Conservation (phyloP, 1,140 invertebrate genomes). For the Anoplolepis gracilipes region DNA sequence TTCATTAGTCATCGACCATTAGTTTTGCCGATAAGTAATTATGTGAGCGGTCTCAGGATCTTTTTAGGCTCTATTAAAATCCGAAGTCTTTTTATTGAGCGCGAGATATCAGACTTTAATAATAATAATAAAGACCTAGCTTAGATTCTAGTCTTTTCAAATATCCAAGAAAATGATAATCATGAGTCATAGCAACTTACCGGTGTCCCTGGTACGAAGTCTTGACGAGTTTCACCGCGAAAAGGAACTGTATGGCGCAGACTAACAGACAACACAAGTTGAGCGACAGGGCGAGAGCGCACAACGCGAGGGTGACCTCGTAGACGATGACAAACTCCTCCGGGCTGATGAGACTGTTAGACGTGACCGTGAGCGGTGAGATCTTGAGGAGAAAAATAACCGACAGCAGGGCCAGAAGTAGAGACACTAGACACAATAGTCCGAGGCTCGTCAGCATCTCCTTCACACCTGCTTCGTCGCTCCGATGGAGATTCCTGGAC, state of each 20-base stretch:
- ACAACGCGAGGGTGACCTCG: constrained; percentile 95
- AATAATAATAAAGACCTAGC: not conserved
- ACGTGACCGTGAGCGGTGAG: constrained; percentile 88
- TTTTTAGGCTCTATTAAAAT: constrained; percentile 7
- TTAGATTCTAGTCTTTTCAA: not conserved
- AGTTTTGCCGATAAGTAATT: not conserved
- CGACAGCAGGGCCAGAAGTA: constrained; percentile 93
- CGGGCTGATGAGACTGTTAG: constrained; percentile 87
- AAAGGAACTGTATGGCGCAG: constrained; percentile 97
- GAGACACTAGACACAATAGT: constrained; percentile 93
- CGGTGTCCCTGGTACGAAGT: constrained; percentile 87
- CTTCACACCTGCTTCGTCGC: constrained; percentile 88
- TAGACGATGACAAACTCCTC: constrained; percentile 95
- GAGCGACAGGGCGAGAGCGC: constrained; percentile 94
- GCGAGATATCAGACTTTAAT: not conserved
- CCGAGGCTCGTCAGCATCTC: constrained; percentile 95
- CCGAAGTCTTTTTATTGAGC: not conserved
- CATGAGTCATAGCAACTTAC: constrained; percentile 71
- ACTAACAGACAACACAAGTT: constrained; percentile 96
- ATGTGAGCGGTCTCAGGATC: not conserved
- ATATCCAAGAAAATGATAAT: not conserved
- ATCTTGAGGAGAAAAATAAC: constrained; percentile 95
- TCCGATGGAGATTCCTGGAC: constrained; percentile 85
- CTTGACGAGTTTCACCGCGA: constrained; percentile 95
- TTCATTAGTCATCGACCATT: constrained; percentile 43